Evolutionary conservation across 2,113 vertebrate genomes (phyloP).

Genomic region (Calyptommatus sinebrachiatus): DNA sequence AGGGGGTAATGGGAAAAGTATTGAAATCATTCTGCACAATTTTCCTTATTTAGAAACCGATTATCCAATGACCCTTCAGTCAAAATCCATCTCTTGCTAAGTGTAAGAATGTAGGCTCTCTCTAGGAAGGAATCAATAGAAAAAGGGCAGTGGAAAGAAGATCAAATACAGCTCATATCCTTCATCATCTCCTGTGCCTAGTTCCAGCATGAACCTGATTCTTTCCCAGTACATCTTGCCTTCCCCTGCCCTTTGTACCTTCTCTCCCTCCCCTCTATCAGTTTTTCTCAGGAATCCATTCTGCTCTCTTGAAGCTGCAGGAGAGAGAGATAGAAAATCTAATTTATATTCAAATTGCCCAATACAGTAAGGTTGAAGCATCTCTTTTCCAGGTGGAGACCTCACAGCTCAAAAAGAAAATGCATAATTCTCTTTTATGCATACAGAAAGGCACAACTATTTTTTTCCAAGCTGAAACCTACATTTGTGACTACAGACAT

Average conservation of each 20-base stretch:
- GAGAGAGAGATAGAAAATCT: neutral
- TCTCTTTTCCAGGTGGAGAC: constrained; percentile 16
- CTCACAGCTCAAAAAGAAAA: neutral
- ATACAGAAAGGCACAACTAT: too few species aligned
- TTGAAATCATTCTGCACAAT: too few species aligned
- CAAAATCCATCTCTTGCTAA: neutral
- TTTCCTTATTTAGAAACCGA: neutral
- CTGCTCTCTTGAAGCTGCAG: neutral
- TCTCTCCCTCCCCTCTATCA: too few species aligned
- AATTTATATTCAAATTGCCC: constrained; percentile 19
- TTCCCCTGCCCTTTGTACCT: neutral
- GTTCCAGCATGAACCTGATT: too few species aligned
- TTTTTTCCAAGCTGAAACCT: neutral
- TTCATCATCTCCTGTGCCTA: neutral
- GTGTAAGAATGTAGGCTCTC: neutral
- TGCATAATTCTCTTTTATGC: neutral
- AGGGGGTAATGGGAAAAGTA: too few species aligned
- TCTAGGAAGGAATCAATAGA: neutral
- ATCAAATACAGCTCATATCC: neutral
- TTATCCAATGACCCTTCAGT: neutral
- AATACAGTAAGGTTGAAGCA: constrained; percentile 15
- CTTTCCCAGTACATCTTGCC: too few species aligned
- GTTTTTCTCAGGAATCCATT: neutral
- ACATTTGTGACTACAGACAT: too few species aligned
- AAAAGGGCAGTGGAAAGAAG: neutral